Evolutionary conservation across 2,113 vertebrate genomes (phyloP).

Genomic region (Mustela nigripes): DNA sequence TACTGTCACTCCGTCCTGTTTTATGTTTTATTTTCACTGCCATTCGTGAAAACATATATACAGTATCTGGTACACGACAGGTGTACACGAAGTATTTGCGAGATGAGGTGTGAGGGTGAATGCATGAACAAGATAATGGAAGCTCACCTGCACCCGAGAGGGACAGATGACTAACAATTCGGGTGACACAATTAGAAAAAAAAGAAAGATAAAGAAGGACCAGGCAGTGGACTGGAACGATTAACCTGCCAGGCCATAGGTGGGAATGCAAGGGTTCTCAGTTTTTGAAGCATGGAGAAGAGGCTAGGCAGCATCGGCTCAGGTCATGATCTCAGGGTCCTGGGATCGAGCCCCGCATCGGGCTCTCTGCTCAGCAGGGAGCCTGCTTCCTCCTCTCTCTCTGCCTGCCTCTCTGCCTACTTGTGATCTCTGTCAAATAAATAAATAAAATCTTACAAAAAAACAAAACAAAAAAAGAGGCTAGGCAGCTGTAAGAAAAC

Average conservation of each 20-base stretch:
- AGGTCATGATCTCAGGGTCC: too few species aligned
- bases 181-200: background rate
- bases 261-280: background rate
- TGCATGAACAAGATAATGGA: background rate
- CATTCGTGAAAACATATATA: background rate
- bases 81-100: background rate
- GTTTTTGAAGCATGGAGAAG: background rate
- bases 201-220: background rate
- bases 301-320: too few species aligned
- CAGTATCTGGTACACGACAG: background rate
- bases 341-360: too few species aligned
- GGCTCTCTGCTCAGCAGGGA: too few species aligned
- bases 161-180: background rate
- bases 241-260: fast-evolving
- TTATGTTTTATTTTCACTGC: background rate
- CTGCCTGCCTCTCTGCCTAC: too few species aligned
- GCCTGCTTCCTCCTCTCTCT: too few species aligned
- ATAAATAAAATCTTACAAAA: too few species aligned
- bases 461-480: background rate
- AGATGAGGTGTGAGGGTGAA: background rate
- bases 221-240: background rate
- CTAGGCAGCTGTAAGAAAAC: background rate
- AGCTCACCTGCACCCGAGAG: background rate
- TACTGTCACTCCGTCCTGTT: background rate
- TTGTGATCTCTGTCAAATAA: too few species aligned